Evolutionary conservation across 1,140 invertebrate species (phyloP), one percentile per base, ranked within the genome.

Genomic region (Drosophila ambigua): DNA sequence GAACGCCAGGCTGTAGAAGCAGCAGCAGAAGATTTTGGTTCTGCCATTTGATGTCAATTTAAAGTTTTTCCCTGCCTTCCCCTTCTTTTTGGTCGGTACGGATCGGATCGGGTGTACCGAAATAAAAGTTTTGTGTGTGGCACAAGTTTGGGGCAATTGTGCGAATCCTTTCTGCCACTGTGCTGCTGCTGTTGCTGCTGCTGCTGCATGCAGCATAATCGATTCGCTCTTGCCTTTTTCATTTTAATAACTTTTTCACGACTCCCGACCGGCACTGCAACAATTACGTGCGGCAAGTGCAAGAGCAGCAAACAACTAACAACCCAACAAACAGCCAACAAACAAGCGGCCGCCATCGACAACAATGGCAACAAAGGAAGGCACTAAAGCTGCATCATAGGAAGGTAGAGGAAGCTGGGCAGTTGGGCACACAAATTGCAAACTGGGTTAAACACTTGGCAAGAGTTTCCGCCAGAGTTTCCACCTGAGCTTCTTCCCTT

Each of bases 11-110:
- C 62, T 68, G 49, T 43, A 68, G 67, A 73, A 62, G 63, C 79
- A 6, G 26, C 5, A 28, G 31, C 31, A 35, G 35, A 11, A 39
- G 35, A 3, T 69, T 83, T 79, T 35, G 73, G 55, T 73, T 72
- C 71, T 80, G 80, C 78, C 75, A 82, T 87, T 87, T 71, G 82
- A 78, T 82, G 82, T 88, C 82, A 88, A 87, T 87, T 87, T 87
- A 88, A 87, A 87, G 82, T 87, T 85, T 78, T 54, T 28, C 64
- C 46, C 64, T 7, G 5, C 52, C 44, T 16, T 54, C 39, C 64
- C 46, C 64, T 9, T 13, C 52, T 50, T 23, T 43, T 51, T 31
- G 39, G 43, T 51, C 52, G 26, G 13, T n/a, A 35, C 51, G 43
- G 39, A 58, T 43, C 51, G 43, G 39, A 58, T 51, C 52, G 26